Percentiles rank a stretch among this genome's conserved stretches.
Conservation (phyloP, 2,113 vertebrate species). For the Gopherus evgoodei region DNA sequence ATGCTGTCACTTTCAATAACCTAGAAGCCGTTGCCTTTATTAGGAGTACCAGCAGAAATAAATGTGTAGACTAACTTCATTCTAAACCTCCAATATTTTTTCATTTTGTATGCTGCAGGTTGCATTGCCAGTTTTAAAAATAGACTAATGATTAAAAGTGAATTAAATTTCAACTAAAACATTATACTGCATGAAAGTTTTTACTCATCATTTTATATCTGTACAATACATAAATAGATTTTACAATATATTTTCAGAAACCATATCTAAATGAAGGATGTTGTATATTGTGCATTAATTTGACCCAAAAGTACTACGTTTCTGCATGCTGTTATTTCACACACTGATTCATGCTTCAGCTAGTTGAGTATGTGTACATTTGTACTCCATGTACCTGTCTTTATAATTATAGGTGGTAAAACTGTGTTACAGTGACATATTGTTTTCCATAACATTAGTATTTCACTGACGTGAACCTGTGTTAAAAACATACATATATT, state of each 20-base stretch:
- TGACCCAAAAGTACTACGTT: not conserved
- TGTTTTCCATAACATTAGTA: conserved; percentile 59
- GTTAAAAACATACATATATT: conserved; percentile 60
- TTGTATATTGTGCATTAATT: conserved; percentile 40
- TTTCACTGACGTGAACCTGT: conserved; percentile 58
- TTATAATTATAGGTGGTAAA: conserved; percentile 51
- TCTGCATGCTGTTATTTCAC: conserved; percentile 6
- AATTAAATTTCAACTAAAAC: conserved; percentile 58
- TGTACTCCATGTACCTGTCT: not conserved
- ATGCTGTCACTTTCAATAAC: conserved; percentile 75
- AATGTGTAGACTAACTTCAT: conserved; percentile 63
- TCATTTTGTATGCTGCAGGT: conserved; percentile 40
- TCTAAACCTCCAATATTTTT: conserved; percentile 59
- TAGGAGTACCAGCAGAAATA: conserved; percentile 69
- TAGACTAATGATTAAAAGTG: conserved; percentile 63
- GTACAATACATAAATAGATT: not conserved
- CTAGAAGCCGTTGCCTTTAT: conserved; percentile 73
- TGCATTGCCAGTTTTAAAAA: conserved; percentile 52
- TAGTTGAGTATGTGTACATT: conserved; percentile 35
- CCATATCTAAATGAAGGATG: conserved; percentile 36
- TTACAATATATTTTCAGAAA: not conserved
- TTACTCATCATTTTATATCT: not conserved
- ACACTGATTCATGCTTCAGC: conserved; percentile 33
- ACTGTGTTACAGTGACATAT: conserved; percentile 16
- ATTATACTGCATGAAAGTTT: not conserved